Conservation (phyloP, 2,888 invertebrate genomes). For the Nomada ruficornis region DNA sequence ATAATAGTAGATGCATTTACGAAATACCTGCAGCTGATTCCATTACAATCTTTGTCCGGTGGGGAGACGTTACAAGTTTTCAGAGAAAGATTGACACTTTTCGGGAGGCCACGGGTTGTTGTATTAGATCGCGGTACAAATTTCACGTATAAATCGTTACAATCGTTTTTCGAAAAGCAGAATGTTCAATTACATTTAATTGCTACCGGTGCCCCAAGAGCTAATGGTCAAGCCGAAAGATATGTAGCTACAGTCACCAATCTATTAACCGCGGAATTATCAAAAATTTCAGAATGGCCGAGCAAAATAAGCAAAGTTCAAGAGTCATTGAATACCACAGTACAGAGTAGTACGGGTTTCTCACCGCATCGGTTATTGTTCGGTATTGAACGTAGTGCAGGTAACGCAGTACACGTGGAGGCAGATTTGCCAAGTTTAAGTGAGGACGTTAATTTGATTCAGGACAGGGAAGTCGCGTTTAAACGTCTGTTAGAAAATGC, state of each 20-base stretch:
- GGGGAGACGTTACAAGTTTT: not conserved
- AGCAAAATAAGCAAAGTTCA: slow-evolving; percentile 2
- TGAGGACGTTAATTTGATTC: not conserved
- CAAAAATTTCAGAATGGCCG: slow-evolving; percentile 16
- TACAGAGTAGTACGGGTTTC: too few relatives aligned
- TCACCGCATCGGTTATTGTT: slow-evolving; percentile 9
- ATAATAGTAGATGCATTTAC: slow-evolving; percentile 19
- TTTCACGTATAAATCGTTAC: not conserved
- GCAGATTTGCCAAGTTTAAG: not conserved
- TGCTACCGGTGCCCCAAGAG: not conserved
- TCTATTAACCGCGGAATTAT: not conserved
- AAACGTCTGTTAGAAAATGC: not conserved
- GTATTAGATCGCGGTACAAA: slow-evolving; percentile 2
- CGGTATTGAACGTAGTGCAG: not conserved
- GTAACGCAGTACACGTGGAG: not conserved
- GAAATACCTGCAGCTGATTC: not conserved
- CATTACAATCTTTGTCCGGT: not conserved
- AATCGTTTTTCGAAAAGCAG: not conserved
- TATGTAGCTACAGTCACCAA: not conserved
- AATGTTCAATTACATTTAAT: slow-evolving; percentile 3
- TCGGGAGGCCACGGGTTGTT: slow-evolving; percentile 15
- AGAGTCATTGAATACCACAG: not conserved
- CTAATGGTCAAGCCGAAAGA: not conserved
- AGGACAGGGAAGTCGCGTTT: not conserved
- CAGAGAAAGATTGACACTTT: slow-evolving; percentile 2